Percentiles rank a stretch among this genome's conserved stretches.
Conservation (phyloP, 2,113 vertebrate species). For the Rattus rattus region DNA sequence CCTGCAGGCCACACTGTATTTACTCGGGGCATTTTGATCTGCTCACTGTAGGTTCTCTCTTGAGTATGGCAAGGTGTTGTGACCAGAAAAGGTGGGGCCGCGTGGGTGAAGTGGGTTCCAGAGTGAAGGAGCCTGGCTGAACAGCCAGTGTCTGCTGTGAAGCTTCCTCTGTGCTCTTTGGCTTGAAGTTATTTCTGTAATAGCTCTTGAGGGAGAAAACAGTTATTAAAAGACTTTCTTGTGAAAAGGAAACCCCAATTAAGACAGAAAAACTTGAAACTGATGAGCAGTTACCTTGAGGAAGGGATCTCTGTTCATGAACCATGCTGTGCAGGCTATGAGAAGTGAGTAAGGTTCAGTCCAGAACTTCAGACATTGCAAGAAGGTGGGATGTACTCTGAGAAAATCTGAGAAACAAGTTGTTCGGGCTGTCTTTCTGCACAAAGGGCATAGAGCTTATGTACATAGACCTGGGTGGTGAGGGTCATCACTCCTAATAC, state of each 20-base stretch:
- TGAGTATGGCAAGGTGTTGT: background rate
- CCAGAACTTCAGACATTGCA: background rate
- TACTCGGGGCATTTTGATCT: background rate
- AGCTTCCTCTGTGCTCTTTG: background rate
- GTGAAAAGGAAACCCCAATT: background rate
- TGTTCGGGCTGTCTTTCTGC: background rate
- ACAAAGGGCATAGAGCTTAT: background rate
- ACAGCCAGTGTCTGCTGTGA: background rate
- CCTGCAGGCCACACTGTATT: background rate
- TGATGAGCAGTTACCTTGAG: background rate
- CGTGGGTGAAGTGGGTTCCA: fast-evolving
- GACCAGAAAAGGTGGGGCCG: background rate
- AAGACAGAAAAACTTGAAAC: background rate
- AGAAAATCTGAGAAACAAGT: background rate
- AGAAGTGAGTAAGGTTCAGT: background rate
- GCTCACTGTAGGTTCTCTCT: background rate
- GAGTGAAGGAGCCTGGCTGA: background rate
- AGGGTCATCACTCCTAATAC: background rate
- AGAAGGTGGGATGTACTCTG: background rate
- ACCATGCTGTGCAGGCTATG: fast-evolving
- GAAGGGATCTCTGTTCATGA: background rate
- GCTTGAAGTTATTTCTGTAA: background rate
- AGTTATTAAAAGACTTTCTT: background rate
- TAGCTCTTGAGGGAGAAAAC: background rate
- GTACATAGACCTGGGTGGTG: background rate